These are phyloP conservation scores for Metopia argyrocephala DNA, from an alignment of 2,888 invertebrate species.

Conservation along the genomic window DNA sequence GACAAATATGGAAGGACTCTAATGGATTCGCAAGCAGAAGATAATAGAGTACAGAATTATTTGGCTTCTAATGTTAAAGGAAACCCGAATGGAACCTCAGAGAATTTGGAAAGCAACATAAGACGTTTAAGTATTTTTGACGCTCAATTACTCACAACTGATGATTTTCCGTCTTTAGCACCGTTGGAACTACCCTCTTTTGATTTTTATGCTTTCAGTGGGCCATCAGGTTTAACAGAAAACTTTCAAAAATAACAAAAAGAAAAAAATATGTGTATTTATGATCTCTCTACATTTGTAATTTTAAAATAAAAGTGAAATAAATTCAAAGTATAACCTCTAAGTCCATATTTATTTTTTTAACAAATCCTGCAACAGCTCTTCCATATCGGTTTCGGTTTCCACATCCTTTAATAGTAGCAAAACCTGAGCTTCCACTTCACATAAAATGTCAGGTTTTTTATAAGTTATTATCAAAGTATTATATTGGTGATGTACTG, in stretches of 20 bases:
- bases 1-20: conserved; percentile 70
- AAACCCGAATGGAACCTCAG: conserved; percentile 1
- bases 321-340: background rate
- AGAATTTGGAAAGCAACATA: conserved; percentile 23
- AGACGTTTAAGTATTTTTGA: conserved; percentile 36
- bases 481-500: conserved; percentile 85
- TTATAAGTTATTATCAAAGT: conserved; percentile 88
- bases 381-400: conserved; percentile 77
- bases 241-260: conserved; percentile 69
- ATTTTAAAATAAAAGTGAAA: conserved; percentile 12
- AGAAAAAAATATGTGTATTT: background rate
- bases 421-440: conserved; percentile 83
- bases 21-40: too few relatives aligned
- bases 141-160: conserved; percentile 31
- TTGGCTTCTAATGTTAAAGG: conserved; percentile 6
- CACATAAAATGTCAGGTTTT: conserved; percentile 85
- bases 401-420: conserved; percentile 75
- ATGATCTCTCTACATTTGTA: background rate
- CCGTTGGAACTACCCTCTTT: conserved; percentile 76
- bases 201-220: conserved; percentile 69
- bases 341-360: conserved; percentile 70
- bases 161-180: conserved; percentile 72
- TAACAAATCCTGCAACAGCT: conserved; percentile 74
- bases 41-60: too few relatives aligned
- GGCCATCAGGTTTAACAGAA: conserved; percentile 68